Base-by-base conservation (phyloP, 2,797 vertebrate genomes). In the Artibeus lituratus region DNA sequence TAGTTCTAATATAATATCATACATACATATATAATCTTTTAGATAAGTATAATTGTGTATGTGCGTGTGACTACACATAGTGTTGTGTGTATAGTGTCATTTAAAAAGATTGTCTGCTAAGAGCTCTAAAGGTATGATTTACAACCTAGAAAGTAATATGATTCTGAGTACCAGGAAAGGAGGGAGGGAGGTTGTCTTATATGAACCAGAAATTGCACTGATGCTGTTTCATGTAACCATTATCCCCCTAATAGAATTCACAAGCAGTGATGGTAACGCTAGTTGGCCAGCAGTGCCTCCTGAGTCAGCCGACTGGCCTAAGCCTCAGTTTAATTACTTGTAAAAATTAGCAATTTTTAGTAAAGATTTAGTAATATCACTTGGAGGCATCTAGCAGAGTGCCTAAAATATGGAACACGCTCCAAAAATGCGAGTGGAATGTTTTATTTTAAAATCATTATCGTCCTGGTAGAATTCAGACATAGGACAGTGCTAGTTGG, bases 311-410 rank as follows among this genome's bases (percentile, higher is more conserved):
- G 55, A 32, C 15, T 96, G 69, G 44, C 29, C 51, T 89, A 87
- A 84, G 39, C n/a, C 37, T 81, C 37, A 53, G n/a, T 84, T 62
- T 55, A 78, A 69, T 81, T 76, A 55, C 80, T 94, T 88, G 26
- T 94, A 51, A 87, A 93, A 94, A 49, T 67, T 53, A 69, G 47
- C 15, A 69, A 21, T 7, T 94, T 87, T 78, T 90, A 87, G 39
- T 51, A 74, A 55, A 49, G 59, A 90, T 49, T 93, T 87, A 70
- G 32, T 76, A 89, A 51, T 51, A 83, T 59, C 19, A 87, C 32
- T 69, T 94, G 24, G 73, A 94, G 87, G 21, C 32, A 87, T 59
- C 44, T 65, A 76, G 42, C 51, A 84, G 12, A 44, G 9, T 87
- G 15, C 65, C n/a, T 92, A 76, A 77, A 67, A 57, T 88, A 78